Percentiles rank a stretch among this genome's conserved stretches.
phyloP scores from a whole-genome alignment of 2,888 invertebrate genomes.

The Cheilosia impressa region DNA sequence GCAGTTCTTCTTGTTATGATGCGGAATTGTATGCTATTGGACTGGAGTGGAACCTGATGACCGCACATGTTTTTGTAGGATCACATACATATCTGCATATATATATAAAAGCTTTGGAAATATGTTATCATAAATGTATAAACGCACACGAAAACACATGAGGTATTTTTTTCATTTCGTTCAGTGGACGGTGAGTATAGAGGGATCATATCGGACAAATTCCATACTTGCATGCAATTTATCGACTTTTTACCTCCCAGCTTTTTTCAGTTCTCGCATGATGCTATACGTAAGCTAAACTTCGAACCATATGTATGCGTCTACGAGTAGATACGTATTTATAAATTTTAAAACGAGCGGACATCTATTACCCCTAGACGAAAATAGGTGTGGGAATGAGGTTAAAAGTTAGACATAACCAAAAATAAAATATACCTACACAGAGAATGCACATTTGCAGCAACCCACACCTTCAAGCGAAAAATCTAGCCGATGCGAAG shows the following conservation, averaged over 20 bases:
- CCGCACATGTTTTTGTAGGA: slow-evolving; percentile 26
- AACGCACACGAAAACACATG: slow-evolving; percentile 31
- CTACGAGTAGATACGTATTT: neutral
- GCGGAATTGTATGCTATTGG: slow-evolving; percentile 29
- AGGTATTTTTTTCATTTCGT: slow-evolving; percentile 25
- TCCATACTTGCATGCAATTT: slow-evolving; percentile 31
- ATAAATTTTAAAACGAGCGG: slow-evolving; percentile 17
- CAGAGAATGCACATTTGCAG: neutral
- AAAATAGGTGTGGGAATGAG: slow-evolving; percentile 18
- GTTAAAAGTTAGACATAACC: slow-evolving; percentile 26
- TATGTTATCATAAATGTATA: slow-evolving; percentile 36
- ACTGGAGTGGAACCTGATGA: slow-evolving; percentile 29
- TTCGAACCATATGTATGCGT: neutral
- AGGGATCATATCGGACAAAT: slow-evolving; percentile 29
- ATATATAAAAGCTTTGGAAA: slow-evolving; percentile 16
- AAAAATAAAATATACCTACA: slow-evolving; percentile 9
- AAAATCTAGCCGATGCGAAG: neutral
- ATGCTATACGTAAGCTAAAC: neutral
- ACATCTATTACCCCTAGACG: slow-evolving; percentile 21
- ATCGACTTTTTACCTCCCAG: slow-evolving; percentile 35
- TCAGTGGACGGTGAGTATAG: slow-evolving; percentile 16
- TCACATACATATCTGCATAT: neutral
- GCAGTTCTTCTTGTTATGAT: slow-evolving; percentile 39
- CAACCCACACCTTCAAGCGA: slow-evolving; percentile 8
- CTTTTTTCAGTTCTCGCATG: slow-evolving; percentile 16